Base-by-base conservation (phyloP, 2,113 vertebrate species). In the Sinocyclocheilus rhinocerous region DNA sequence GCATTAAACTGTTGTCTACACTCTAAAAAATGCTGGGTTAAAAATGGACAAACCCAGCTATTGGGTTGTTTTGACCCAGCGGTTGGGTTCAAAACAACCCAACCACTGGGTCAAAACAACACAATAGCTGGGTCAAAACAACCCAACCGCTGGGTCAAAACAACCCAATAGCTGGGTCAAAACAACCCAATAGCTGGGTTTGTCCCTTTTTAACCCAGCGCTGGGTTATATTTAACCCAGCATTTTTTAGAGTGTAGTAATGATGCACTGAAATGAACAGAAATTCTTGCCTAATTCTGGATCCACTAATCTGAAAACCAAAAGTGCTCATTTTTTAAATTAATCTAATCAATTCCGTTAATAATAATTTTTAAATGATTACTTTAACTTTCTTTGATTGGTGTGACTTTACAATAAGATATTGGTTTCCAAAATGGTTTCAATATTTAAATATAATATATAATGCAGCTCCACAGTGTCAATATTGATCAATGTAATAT, bases 1-100 rank as follows among this genome's bases (percentile, higher is more conserved):
- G 83, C 26, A 55, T 63, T 45, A 36, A 76, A 76, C 45, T 65
- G 45, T 70, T 45, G 70, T 72, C 72, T n/a, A n/a, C n/a, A n/a
- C n/a, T n/a, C n/a, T n/a, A n/a, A n/a, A n/a, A n/a, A n/a, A n/a
- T n/a, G n/a, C n/a, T n/a, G n/a, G n/a, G n/a, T n/a, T n/a, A n/a
- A n/a, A n/a, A n/a, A n/a, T n/a, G n/a, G n/a, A n/a, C n/a, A n/a
- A n/a, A n/a, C n/a, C n/a, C n/a, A n/a, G n/a, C n/a, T n/a, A n/a
- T n/a, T n/a, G n/a, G n/a, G n/a, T n/a, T n/a, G n/a, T n/a, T n/a
- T n/a, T n/a, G n/a, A n/a, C n/a, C n/a, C n/a, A n/a, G n/a, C n/a
- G n/a, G n/a, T n/a, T n/a, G n/a, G n/a, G n/a, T n/a, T n/a, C n/a
- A n/a, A n/a, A n/a, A n/a, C n/a, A n/a, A n/a, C n/a, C n/a, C n/a